Evolutionary conservation across 2,797 vertebrate genomes (phyloP).

Genomic region (Sebastes nivosus): DNA sequence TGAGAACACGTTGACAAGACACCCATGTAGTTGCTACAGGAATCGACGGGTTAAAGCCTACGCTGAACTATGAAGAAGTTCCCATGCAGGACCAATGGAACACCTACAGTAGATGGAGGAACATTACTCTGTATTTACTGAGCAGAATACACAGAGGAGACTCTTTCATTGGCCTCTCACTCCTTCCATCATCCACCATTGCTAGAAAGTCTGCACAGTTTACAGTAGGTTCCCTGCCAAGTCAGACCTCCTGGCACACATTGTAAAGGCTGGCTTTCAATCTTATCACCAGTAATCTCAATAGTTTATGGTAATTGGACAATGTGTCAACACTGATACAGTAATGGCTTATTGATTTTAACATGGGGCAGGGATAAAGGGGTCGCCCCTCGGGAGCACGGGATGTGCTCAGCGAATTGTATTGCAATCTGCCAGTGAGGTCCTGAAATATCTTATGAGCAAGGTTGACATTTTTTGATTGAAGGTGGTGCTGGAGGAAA

Average conservation of each 20-base stretch:
- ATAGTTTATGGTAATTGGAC: conserved; percentile 15
- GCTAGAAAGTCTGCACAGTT: not conserved
- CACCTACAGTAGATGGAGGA: not conserved
- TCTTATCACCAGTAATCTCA: not conserved
- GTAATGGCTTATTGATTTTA: conserved; percentile 18
- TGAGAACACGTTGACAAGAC: too few relatives aligned
- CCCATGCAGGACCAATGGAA: not conserved
- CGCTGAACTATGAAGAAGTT: not conserved
- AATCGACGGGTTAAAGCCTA: not conserved
- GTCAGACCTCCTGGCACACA: not conserved
- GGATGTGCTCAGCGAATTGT: not conserved
- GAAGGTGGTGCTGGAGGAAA: not conserved
- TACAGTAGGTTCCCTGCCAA: not conserved
- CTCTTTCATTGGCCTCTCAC: not conserved
- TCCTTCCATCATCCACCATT: not conserved
- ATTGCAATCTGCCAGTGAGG: not conserved
- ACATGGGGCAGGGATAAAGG: not conserved
- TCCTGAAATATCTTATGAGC: not conserved
- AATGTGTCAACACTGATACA: conserved; percentile 18
- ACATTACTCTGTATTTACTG: not conserved
- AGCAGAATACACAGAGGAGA: not conserved
- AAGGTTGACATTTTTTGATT: not conserved
- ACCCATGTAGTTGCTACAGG: not conserved
- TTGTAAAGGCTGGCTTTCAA: not conserved
- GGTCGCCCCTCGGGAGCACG: not conserved